Percentiles rank a stretch among this genome's conserved stretches.
These are phyloP conservation scores for Baronia brevicornis DNA, from an alignment of 2,888 invertebrate genomes.

Conservation along the genomic window DNA sequence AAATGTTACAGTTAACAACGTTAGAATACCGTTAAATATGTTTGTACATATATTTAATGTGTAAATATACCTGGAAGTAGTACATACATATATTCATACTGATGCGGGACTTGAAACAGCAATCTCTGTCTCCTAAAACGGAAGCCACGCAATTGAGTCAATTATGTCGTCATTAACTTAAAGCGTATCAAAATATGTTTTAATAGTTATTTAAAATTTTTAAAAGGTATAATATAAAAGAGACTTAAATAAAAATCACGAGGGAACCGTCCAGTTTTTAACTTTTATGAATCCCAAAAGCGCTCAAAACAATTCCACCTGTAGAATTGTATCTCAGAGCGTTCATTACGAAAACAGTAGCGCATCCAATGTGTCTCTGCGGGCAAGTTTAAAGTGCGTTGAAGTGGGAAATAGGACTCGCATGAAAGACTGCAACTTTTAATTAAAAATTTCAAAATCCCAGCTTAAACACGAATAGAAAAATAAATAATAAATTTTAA, in stretches of 20 bases:
- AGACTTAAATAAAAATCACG: conserved; percentile 2
- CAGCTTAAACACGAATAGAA: conserved; percentile 30
- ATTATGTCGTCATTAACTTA: too few species aligned
- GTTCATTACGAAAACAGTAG: conserved; percentile 34
- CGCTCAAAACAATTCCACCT: conserved; percentile 14
- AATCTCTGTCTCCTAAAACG: too few species aligned
- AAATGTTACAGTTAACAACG: too few species aligned
- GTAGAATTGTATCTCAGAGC: conserved; percentile 27
- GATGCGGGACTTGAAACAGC: too few species aligned
- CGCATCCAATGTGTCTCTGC: conserved; percentile 41
- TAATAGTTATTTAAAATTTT: too few species aligned
- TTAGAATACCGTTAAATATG: too few species aligned
- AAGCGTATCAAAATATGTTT: too few species aligned
- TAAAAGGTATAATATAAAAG: not conserved
- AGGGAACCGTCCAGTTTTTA: conserved; percentile 2
- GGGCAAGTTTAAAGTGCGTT: conserved; percentile 39
- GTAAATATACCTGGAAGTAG: too few species aligned
- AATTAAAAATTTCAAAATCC: conserved; percentile 55
- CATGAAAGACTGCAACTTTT: conserved; percentile 44
- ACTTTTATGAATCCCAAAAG: conserved; percentile 9
- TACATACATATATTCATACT: too few species aligned
- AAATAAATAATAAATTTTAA: conserved; percentile 1
- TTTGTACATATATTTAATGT: too few species aligned
- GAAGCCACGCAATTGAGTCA: too few species aligned
- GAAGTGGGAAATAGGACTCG: conserved; percentile 48